phyloP scores from a whole-genome alignment of 2,888 invertebrate genomes.

The Drosophila paramelanica region DNA sequence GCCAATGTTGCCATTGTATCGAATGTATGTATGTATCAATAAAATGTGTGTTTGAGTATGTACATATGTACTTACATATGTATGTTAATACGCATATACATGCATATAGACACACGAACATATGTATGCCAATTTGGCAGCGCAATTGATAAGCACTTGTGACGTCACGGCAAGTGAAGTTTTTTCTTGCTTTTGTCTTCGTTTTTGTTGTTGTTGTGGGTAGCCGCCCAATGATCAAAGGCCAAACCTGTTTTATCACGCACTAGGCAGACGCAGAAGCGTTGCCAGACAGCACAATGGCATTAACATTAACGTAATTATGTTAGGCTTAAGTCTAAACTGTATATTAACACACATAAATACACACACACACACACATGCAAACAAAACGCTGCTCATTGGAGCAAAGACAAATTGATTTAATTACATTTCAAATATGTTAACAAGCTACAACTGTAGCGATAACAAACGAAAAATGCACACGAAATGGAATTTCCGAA shows the following conservation, averaged over 20 bases:
- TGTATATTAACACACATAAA: neutral
- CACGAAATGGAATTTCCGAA: conserved; percentile 76
- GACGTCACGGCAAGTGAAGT: conserved; percentile 54
- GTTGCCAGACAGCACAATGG: conserved; percentile 47
- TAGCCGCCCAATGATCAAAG: conserved; percentile 30
- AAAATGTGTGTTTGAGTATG: neutral
- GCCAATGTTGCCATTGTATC: neutral
- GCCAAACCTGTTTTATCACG: conserved; percentile 52
- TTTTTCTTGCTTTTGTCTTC: neutral
- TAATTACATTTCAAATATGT: conserved; percentile 64
- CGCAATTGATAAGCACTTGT: conserved; percentile 49
- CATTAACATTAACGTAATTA: conserved; percentile 49
- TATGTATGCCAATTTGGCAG: conserved; percentile 27
- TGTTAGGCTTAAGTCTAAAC: conserved; percentile 27
- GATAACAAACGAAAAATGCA: conserved; percentile 62
- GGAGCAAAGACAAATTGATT: conserved; percentile 62
- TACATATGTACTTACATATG: neutral
- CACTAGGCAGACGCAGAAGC: conserved; percentile 37
- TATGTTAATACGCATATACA: too few relatives aligned
- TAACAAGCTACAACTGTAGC: conserved; percentile 44
- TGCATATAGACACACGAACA: neutral
- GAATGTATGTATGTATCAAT: neutral
- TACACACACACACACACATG: conserved; percentile 1
- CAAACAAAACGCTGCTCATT: conserved; percentile 31
- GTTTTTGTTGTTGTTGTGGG: neutral